Conservation (phyloP, 2,113 vertebrate genomes). For the Cheirogaleus medius region DNA sequence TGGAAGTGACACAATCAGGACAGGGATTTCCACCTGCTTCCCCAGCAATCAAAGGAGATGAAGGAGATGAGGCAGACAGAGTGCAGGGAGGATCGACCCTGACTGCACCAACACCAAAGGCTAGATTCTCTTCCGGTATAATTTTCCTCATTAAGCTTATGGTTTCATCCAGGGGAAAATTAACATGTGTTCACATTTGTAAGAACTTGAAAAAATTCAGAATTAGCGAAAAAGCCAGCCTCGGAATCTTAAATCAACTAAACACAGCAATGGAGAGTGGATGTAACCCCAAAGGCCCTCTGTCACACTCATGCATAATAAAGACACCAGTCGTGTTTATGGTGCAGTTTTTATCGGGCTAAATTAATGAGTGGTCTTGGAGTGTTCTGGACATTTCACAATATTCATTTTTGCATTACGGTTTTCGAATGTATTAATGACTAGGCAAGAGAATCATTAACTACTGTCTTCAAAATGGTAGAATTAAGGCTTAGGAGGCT, state of each 20-base stretch:
- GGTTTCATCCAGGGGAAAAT: conserved; percentile 49
- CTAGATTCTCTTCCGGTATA: not conserved
- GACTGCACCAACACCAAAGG: not conserved
- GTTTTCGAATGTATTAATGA: conserved; percentile 40
- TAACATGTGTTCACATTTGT: conserved; percentile 39
- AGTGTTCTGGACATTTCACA: conserved; percentile 43
- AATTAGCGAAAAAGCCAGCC: conserved; percentile 75
- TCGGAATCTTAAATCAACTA: conserved; percentile 52
- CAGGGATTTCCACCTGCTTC: not conserved
- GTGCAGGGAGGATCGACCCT: not conserved
- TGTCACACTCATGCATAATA: conserved; percentile 64
- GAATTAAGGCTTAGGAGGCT: not conserved
- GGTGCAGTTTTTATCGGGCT: conserved; percentile 59
- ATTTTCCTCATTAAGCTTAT: conserved; percentile 41
- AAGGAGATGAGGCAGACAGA: not conserved
- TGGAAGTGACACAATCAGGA: not conserved
- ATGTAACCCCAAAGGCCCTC: conserved; percentile 45
- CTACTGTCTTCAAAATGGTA: not conserved
- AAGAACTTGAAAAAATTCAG: conserved; percentile 66
- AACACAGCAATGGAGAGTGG: not conserved
- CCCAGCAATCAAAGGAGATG: not conserved
- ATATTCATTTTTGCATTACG: conserved; percentile 14
- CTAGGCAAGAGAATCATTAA: conserved; percentile 46
- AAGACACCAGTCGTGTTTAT: conserved; percentile 50
- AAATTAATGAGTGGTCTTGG: conserved; percentile 27